Base-by-base conservation (phyloP, 2,888 invertebrate species). In the Ophion slaviceki region DNA sequence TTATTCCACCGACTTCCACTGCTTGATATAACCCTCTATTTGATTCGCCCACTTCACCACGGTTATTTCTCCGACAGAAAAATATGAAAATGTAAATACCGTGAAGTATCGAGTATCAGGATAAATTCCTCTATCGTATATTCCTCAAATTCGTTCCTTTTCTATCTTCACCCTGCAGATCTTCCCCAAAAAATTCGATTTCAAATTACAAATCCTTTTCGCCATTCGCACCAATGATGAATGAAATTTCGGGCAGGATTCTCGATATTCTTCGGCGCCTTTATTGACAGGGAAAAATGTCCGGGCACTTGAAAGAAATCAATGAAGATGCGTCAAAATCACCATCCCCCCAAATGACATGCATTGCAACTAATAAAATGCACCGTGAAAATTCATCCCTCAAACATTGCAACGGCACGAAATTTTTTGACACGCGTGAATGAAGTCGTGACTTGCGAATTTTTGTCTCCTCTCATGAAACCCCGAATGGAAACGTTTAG, bases 401-500 rank as follows among this genome's bases (percentile, higher is more conserved):
- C 59, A 53, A 76, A 62, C 53, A n/a, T 59, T 47, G 20, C 28
- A 40, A 40, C 70, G 24, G 40, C 5, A 47, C 40, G 3, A 5
- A 59, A 47, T 57, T 57, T 17, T 28, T 47, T 2, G 11, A 8
- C n/a, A 53, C 7, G 5, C 36, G n/a, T 78, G 76, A 76, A 85
- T 82, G 79, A 80, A 80, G 28, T 72, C 59, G 24, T 82, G 85
- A 85, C 85, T 72, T 45, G 74, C 75, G 32, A 74, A 71, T 66
- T 72, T 82, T 74, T 24, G 6, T 17, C 47, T 17, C 61, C 3
- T 17, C 14, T 66, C 17, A 11, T 40, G 6, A 45, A 68, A 59
- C 1, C 6, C 24, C 61, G 59, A 67, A 76, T 76, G 80, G 61
- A 67, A 74, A 28, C 20, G 36, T 75, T 77, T 77, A 11, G 20